Evolutionary conservation across 2,113 vertebrate species (phyloP).

Genomic region (Crotophaga sulcirostris): DNA sequence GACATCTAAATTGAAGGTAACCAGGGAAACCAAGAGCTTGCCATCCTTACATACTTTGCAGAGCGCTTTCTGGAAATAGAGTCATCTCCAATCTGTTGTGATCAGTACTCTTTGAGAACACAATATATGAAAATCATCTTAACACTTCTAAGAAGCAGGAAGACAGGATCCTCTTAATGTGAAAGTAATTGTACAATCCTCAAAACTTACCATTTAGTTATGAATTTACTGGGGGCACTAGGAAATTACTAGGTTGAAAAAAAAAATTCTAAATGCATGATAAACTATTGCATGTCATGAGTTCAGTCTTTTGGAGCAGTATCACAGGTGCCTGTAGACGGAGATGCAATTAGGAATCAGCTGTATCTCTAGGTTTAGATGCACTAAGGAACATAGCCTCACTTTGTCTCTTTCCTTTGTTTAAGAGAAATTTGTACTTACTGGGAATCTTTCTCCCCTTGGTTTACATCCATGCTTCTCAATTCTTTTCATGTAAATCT

Average conservation of each 20-base stretch:
- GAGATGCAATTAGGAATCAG: background rate
- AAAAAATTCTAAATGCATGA: background rate
- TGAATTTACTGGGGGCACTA: background rate
- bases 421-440: too few relatives aligned
- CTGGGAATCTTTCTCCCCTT: too few relatives aligned
- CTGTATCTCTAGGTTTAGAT: background rate
- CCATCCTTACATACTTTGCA: background rate
- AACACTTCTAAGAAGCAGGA: background rate
- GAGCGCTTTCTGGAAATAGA: constrained; percentile 40
- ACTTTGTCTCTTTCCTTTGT: too few relatives aligned
- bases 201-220: background rate
- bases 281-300: background rate
- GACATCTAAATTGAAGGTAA: constrained; percentile 52
- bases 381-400: background rate
- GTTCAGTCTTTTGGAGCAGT: background rate
- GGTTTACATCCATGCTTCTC: too few relatives aligned
- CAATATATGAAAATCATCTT: background rate
- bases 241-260: background rate
- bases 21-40: constrained; percentile 52
- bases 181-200: background rate
- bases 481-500: too few relatives aligned
- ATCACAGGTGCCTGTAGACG: background rate
- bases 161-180: background rate
- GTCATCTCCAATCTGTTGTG: constrained; percentile 18
- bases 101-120: background rate